phyloP scores from a whole-genome alignment of 1,140 invertebrate species.

The Brachystomella parvula region DNA sequence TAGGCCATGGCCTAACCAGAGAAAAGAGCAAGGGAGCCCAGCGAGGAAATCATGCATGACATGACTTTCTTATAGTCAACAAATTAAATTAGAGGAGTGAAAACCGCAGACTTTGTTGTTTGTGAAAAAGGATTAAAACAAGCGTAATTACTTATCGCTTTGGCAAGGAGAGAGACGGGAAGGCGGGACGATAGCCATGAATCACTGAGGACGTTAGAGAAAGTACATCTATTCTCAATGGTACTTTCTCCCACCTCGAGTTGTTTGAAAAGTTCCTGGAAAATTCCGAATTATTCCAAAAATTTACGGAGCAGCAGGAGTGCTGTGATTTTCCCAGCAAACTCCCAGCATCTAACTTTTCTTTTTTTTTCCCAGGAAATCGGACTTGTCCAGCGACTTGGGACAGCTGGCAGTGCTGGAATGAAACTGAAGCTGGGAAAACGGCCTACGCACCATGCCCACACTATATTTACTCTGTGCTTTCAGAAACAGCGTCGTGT shows the following conservation, averaged over 20 bases:
- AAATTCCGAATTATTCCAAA: no score
- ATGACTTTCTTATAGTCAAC: background rate
- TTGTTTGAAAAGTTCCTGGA: no score
- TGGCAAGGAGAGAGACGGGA: no score
- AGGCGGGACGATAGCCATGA: no score
- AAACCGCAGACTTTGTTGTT: background rate
- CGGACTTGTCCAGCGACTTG: slow-evolving; percentile 44
- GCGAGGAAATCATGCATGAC: slow-evolving; percentile 2
- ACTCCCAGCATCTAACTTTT: background rate
- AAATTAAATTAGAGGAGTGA: slow-evolving; percentile 1
- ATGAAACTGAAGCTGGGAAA: slow-evolving; percentile 34
- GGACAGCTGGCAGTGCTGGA: slow-evolving; percentile 49
- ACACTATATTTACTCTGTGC: slow-evolving; percentile 42
- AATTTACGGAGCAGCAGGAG: no score
- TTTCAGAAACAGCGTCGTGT: slow-evolving; percentile 40
- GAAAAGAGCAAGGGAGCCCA: background rate
- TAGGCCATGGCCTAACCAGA: no score
- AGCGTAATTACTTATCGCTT: background rate
- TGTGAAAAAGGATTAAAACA: background rate
- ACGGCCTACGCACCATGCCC: slow-evolving; percentile 40
- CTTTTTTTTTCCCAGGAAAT: background rate
- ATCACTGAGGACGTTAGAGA: no score
- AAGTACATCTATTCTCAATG: no score
- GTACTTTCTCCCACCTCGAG: no score
- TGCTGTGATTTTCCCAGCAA: no score